Base-by-base conservation (phyloP, 1,140 invertebrate species). In the Drosophila repletoides region DNA sequence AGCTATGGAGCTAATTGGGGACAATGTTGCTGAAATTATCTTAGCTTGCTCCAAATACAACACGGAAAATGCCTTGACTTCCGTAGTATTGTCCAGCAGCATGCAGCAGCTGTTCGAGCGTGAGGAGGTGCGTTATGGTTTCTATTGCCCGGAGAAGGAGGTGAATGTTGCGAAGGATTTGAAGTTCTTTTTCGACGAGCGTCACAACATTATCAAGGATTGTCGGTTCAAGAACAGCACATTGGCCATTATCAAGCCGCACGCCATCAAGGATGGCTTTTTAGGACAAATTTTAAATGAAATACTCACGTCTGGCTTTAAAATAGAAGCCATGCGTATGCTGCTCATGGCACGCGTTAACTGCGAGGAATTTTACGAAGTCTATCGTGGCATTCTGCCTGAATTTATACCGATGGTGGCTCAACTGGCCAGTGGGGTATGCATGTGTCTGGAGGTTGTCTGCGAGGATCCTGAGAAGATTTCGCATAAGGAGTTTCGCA, bases 211-310 rank as follows among this genome's bases (percentile, higher is more conserved):
- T 4, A 66, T 72, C 5, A 84, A 71, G 14, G 69, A 86, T 1
- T 72, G 83, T 5, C 5, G 41, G 3, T 74, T 88, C 3, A 66
- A 70, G 14, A 81, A 77, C 38, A 75, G 95, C 49, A 96, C 97
- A 2, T 95, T 96, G 66, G 97, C 96, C 83, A 92, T 99, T 21
- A 95, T 98, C 10, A 98, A 98, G 90, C 97, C 97, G n/a, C 97
- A 98, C 91, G 95, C 95, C 34, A 91, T 98, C 2, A 92, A 94
- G 64, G 94, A 95, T 84, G 94, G 93, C 19, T 92, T 92, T 58
- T 76, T 94, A 1, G 97, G 96, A 2, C 90, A 93, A 51, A 95
- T 97, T 9, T 91, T 98, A 6, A 91, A 92, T 38, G 92, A 93
- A 24, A 97, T 98, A 65, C 92, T 93, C 38, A 93, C 95, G 45